Base-by-base conservation (phyloP, 92 coral and sea anemone species). In the Ricordea florida region DNA sequence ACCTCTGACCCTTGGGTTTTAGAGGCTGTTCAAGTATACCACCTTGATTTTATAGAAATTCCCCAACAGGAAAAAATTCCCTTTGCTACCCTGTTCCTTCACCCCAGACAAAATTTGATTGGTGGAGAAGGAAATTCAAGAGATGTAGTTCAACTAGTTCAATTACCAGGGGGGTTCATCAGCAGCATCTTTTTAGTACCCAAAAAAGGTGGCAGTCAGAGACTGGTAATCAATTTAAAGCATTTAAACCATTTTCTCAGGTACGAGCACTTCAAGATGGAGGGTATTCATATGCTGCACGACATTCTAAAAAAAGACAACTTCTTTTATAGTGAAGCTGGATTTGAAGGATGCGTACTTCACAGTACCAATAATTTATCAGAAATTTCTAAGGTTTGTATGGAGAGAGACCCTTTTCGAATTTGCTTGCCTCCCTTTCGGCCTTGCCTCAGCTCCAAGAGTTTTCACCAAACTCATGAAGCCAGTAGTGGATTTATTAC, bases 241-340 rank as follows among this genome's bases (percentile, higher is more conserved):
- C 83, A 76, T 0, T 79, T 77, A 22, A 84, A 84, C 68, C 18
- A 25, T 14, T 84, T 76, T 33, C 68, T 77, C 31, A 74, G 74
- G 29, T 78, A 84, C 85, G 69, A 84, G 52, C 85, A 84, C 35
- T 78, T 84, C 89, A 84, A 84, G 51, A 77, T 84, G 89, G 80
- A 84, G 69, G 77, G 74, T 28, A 62, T 84, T 3, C 67, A 64
- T 18, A 76, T 84, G 85, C 55, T 78, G 38, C 77, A 30, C 37
- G 72, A 84, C 61, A 85, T 78, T 59, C 43, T 55, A 84, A 77
- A 41, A 42, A 56, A 77, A 62, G 84, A n/a, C n/a, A n/a, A n/a
- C n/a, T n/a, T n/a, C n/a, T n/a, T 74, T 59, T 57, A 36, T 75
- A 44, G 75, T 74, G 24, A 83, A 66, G 57, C 63, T 74, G 74